phyloP scores from a whole-genome alignment of 2,797 vertebrate genomes.

The Epinephelus malabaricus region DNA sequence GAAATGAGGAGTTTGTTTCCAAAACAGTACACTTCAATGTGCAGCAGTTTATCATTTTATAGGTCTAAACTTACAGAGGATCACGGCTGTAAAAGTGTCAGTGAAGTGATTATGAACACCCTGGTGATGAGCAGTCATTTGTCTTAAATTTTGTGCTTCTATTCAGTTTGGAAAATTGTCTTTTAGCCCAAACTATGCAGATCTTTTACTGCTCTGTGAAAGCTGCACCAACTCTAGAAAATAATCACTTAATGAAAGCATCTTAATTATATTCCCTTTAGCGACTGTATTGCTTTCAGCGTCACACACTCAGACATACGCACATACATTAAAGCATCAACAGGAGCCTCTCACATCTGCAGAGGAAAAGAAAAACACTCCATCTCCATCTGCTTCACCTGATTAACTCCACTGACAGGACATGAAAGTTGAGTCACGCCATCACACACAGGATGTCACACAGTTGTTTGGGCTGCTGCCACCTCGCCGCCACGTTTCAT shows the following conservation, averaged over 20 bases:
- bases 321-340: neutral
- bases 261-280: conserved; percentile 2
- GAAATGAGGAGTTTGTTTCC: conserved; percentile 33
- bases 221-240: neutral
- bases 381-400: conserved; percentile 42
- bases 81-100: conserved; percentile 9
- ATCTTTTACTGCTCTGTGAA: neutral
- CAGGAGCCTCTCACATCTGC: conserved; percentile 30
- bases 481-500: conserved; percentile 56
- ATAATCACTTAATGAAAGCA: neutral
- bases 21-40: conserved; percentile 29
- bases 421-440: conserved; percentile 40
- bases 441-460: conserved; percentile 52
- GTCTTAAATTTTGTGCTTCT: neutral
- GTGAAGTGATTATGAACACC: conserved; percentile 9
- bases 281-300: neutral
- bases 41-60: conserved; percentile 35
- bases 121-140: neutral
- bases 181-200: neutral
- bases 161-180: neutral
- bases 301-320: neutral
- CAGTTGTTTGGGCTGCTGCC: conserved; percentile 22
- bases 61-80: conserved; percentile 24
- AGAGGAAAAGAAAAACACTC: conserved; percentile 14
- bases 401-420: conserved; percentile 46